Evolutionary conservation across 1,140 invertebrate genomes (phyloP), one percentile per base, ranked within the genome.

Genomic region (Orius laevigatus): DNA sequence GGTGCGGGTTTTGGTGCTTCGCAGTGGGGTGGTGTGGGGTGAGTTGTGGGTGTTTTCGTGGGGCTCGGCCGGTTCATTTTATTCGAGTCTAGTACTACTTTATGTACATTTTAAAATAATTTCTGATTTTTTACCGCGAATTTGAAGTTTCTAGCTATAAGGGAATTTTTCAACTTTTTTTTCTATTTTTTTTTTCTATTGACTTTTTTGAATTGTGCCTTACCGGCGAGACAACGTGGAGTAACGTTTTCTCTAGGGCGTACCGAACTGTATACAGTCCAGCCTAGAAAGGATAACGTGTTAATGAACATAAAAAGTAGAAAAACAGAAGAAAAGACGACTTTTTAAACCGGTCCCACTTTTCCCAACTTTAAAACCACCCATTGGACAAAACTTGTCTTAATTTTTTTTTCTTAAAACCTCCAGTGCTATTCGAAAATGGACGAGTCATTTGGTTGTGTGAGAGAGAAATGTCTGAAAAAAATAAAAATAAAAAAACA

Each of bases 241-340:
- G 49, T 44, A 16, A 51, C 25, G 42, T 44, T 42, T 18, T 51
- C 49, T 32, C 49, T 46, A n/a, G 49, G 49, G 15, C 49, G 43
- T 14, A 51, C 49, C n/a, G 49, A 51, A 51, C 49, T 51, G 44
- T 51, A 51, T 20, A 51, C 49, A 20, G 49, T 46, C 49, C 49
- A 51, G 35, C 49, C 49, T 51, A 51, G 49, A 51, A 46, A 25
- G 25, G 43, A 45, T 31, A 45, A 45, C 32, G 43, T 31, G n/a
- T 16, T n/a, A 31, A 31, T 42, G 18, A 45, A 12, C 20, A 32
- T 31, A 45, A 45, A 31, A 45, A 45, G 12, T 31, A 32, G 15
- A 45, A 42, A 11, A 38, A 38, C 15, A 14, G 3, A 34, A 34
- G n/a, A 14, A 14, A 16, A 16, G 36, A 38, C n/a, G n/a, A 3